A percentile compares a stretch with the other conserved stretches of the same genome.
Evolutionary conservation across 2,888 invertebrate species (phyloP).

Genomic region (Eurytoma adleriae): DNA sequence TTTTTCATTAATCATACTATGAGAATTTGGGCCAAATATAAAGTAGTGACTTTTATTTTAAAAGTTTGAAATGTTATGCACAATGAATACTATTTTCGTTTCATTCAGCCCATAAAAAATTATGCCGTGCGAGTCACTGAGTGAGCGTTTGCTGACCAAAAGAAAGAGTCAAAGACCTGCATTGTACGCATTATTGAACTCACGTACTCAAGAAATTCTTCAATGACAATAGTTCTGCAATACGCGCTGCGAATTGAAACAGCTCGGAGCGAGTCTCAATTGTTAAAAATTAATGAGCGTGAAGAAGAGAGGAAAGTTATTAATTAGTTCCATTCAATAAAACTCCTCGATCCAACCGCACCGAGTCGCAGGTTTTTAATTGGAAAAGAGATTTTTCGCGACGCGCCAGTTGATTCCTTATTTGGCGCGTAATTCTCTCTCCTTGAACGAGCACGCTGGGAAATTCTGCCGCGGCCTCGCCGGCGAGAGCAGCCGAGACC

Average conservation of each 20-base stretch:
- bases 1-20: background rate
- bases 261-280: background rate
- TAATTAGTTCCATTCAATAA: background rate
- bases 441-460: background rate
- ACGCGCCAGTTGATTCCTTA: background rate
- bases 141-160: no score
- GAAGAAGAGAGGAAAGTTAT: background rate
- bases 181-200: no score
- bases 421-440: slow-evolving; percentile 6
- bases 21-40: background rate
- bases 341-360: background rate
- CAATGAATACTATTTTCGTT: no score
- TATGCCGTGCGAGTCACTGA: no score
- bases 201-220: no score
- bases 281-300: background rate
- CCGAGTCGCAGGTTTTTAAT: background rate
- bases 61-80: no score
- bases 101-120: no score
- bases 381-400: slow-evolving; percentile 16
- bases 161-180: no score
- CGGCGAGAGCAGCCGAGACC: background rate
- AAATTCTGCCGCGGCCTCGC: background rate
- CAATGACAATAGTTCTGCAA: background rate
- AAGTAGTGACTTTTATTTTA: background rate
- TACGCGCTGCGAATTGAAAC: background rate